Conservation (phyloP, 1,140 invertebrate species). For the Drosophila auraria region DNA sequence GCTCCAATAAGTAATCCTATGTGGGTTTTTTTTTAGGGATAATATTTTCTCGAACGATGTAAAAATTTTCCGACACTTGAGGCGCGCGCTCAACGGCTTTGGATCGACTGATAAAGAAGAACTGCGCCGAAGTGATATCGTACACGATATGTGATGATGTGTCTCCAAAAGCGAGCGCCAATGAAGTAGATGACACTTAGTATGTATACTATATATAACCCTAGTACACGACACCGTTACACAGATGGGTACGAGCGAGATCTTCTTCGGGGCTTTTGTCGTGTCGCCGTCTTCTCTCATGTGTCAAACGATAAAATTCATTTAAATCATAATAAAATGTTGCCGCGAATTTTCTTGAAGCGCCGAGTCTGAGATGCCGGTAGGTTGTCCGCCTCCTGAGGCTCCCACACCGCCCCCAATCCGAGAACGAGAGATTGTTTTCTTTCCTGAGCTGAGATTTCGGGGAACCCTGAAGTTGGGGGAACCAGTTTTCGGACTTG, state of each 20-base stretch:
- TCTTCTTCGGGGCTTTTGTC: slow-evolving; percentile 37
- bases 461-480: slow-evolving; percentile 30
- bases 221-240: slow-evolving; percentile 31
- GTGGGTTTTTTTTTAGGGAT: neutral
- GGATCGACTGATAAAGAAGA: slow-evolving; percentile 79
- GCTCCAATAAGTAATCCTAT: neutral
- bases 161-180: slow-evolving; percentile 57
- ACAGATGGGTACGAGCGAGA: slow-evolving; percentile 25
- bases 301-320: slow-evolving; percentile 72
- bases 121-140: slow-evolving; percentile 74
- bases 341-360: slow-evolving; percentile 59
- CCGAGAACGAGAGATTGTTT: neutral
- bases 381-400: slow-evolving; percentile 16
- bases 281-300: slow-evolving; percentile 26
- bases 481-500: slow-evolving; percentile 38
- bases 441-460: neutral
- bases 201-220: slow-evolving; percentile 64
- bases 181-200: slow-evolving; percentile 66
- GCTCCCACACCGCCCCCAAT: neutral
- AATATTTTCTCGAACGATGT: slow-evolving; percentile 15
- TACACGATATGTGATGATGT: slow-evolving; percentile 26
- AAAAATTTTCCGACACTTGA: slow-evolving; percentile 68
- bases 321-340: slow-evolving; percentile 80
- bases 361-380: slow-evolving; percentile 26
- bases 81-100: slow-evolving; percentile 59